These are phyloP conservation scores for Grammatotria lemairii DNA, from an alignment of 2,113 vertebrate species.

Conservation along the genomic window DNA sequence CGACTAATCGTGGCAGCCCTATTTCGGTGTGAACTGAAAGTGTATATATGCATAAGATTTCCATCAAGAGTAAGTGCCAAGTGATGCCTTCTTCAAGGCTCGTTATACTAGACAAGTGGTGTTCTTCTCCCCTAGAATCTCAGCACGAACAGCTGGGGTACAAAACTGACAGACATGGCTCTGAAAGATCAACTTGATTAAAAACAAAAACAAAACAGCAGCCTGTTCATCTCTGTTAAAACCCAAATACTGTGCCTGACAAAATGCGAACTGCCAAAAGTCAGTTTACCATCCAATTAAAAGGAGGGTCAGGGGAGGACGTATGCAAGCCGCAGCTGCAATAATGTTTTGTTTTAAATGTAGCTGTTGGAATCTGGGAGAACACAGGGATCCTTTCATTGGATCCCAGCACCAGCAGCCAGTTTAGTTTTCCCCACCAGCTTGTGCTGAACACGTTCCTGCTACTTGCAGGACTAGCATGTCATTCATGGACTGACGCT, in stretches of 20 bases:
- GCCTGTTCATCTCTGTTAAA: background rate
- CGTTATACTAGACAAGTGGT: background rate
- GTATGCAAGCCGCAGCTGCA: slow-evolving; percentile 60
- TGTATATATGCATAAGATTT: background rate
- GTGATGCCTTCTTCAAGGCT: background rate
- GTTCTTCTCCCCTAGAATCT: background rate
- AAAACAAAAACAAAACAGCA: background rate
- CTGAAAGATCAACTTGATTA: background rate
- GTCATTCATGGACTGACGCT: background rate
- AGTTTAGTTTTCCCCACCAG: slow-evolving; percentile 53
- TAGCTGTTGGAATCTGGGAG: slow-evolving; percentile 59
- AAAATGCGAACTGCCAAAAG: background rate
- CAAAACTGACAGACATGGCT: background rate
- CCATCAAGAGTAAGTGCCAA: background rate
- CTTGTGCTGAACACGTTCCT: slow-evolving; percentile 1
- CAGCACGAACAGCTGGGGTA: background rate
- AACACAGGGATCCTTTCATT: slow-evolving; percentile 73
- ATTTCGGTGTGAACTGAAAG: background rate
- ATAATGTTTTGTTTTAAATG: slow-evolving; percentile 73
- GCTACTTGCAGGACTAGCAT: background rate
- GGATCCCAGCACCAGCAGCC: slow-evolving; percentile 38
- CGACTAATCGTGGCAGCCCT: background rate
- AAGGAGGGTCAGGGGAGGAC: slow-evolving; percentile 5
- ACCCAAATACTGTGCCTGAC: background rate
- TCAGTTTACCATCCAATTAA: slow-evolving; percentile 26